Percentiles rank a stretch among this genome's conserved stretches.
Conservation (phyloP, 2,888 invertebrate genomes). For the Ditylenchus weischeri region DNA sequence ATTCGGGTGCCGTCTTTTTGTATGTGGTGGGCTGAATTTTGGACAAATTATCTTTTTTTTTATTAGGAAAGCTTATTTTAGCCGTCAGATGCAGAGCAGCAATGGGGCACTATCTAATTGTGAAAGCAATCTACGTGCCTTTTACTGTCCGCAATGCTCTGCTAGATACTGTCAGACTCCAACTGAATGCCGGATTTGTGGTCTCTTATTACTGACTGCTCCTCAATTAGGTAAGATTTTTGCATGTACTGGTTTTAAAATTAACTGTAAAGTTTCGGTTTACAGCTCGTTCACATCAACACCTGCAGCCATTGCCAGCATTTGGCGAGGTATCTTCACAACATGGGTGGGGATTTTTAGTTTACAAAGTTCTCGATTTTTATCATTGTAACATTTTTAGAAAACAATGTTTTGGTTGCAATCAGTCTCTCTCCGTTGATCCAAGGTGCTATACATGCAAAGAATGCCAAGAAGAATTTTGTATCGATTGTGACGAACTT, state of each 20-base stretch:
- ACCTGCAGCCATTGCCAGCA: slow-evolving; percentile 85
- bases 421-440: slow-evolving; percentile 29
- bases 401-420: slow-evolving; percentile 45
- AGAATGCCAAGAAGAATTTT: slow-evolving; percentile 66
- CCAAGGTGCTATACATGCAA: slow-evolving; percentile 46
- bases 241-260: too few relatives aligned
- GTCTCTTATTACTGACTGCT: slow-evolving; percentile 90
- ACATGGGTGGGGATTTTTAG: slow-evolving; percentile 29
- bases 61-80: slow-evolving; percentile 30
- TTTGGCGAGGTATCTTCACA: slow-evolving; percentile 70
- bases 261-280: background rate
- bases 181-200: slow-evolving; percentile 91
- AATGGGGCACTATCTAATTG: background rate
- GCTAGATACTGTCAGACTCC: slow-evolving; percentile 97
- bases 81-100: slow-evolving; percentile 35
- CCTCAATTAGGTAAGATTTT: slow-evolving; percentile 72
- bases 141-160: slow-evolving; percentile 75
- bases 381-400: slow-evolving; percentile 12
- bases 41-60: background rate
- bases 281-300: slow-evolving; percentile 86
- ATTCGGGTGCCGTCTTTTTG: slow-evolving; percentile 43
- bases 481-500: slow-evolving; percentile 90
- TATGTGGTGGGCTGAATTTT: slow-evolving; percentile 37
- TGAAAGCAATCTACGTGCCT: slow-evolving; percentile 39
- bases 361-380: slow-evolving; percentile 1